Conservation (phyloP, 2,888 invertebrate genomes). For the Latrodectus hesperus region DNA sequence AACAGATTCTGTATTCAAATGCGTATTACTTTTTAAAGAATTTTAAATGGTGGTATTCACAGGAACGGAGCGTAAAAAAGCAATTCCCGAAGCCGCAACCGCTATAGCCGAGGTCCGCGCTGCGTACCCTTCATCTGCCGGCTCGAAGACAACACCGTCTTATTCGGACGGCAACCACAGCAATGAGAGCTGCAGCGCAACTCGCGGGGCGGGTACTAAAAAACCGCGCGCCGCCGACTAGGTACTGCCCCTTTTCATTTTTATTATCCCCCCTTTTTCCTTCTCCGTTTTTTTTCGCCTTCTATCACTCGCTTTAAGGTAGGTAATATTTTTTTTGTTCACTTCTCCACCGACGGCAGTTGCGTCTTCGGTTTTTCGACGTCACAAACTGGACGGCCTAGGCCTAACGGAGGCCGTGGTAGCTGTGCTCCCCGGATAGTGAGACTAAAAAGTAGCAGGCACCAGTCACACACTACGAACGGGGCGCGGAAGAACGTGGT, state of each 20-base stretch:
- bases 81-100: not conserved
- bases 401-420: slow-evolving; percentile 58
- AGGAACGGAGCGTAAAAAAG: too few relatives aligned
- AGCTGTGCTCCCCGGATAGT: not conserved
- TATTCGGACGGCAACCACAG: slow-evolving; percentile 2
- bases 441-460: not conserved
- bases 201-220: slow-evolving; percentile 37
- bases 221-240: slow-evolving; percentile 47
- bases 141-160: not conserved
- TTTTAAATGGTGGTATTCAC: too few relatives aligned
- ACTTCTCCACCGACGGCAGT: slow-evolving; percentile 9
- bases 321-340: slow-evolving; percentile 1
- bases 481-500: slow-evolving; percentile 41
- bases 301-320: slow-evolving; percentile 13
- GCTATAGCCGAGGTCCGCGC: not conserved
- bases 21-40: too few relatives aligned
- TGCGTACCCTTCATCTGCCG: not conserved
- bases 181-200: slow-evolving; percentile 29
- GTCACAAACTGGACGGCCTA: slow-evolving; percentile 66
- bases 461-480: slow-evolving; percentile 41
- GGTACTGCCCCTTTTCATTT: slow-evolving; percentile 27
- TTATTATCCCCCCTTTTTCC: slow-evolving; percentile 5
- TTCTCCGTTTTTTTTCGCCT: slow-evolving; percentile 14
- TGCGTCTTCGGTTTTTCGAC: slow-evolving; percentile 20
- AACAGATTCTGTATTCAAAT: too few relatives aligned